These are phyloP conservation scores for Ceyx cyanopectus DNA, from an alignment of 2,113 vertebrate species.

Conservation along the genomic window DNA sequence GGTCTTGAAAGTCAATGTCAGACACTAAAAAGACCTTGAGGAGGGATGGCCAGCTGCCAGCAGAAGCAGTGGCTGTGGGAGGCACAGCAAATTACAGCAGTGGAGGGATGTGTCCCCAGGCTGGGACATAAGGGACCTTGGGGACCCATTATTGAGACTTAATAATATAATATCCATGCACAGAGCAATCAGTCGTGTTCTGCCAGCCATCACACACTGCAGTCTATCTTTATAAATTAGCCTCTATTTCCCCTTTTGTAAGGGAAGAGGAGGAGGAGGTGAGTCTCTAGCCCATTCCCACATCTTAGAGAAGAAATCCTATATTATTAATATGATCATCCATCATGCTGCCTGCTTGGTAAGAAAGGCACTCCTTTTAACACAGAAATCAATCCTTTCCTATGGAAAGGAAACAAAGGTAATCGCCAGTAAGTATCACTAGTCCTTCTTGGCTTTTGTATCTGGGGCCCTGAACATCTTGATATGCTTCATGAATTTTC, in stretches of 20 bases:
- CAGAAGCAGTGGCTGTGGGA: fast-evolving
- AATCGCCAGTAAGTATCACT: neutral
- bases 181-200: neutral
- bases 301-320: slow-evolving; percentile 20
- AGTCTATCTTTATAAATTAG: neutral
- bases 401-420: slow-evolving; percentile 3
- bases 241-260: neutral
- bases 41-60: neutral
- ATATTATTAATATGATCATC: neutral
- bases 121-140: neutral
- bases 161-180: neutral
- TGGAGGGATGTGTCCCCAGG: neutral
- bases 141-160: neutral
- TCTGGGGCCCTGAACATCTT: neutral
- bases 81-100: neutral
- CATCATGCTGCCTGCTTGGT: neutral
- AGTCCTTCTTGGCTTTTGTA: slow-evolving; percentile 1
- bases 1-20: neutral
- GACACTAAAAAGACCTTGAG: neutral
- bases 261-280: neutral
- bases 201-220: neutral
- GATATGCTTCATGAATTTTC: neutral
- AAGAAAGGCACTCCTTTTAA: neutral
- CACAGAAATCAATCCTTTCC: slow-evolving; percentile 26
- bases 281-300: neutral